Evolutionary conservation across 2,888 invertebrate species (phyloP), one percentile per base, ranked within the genome.

Genomic region (Zygogramma bicolorata): DNA sequence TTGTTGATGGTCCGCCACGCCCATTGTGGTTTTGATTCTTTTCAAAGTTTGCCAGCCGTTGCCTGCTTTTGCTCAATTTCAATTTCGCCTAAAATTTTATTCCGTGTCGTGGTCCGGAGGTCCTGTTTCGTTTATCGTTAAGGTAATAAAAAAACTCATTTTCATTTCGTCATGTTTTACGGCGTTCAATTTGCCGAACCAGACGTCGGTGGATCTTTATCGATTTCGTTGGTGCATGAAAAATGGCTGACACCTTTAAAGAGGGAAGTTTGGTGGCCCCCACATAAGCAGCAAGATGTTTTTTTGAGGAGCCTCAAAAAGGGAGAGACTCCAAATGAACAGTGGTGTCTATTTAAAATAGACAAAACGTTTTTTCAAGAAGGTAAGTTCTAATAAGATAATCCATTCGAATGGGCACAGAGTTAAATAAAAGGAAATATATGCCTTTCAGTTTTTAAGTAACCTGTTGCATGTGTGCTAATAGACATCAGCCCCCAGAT

Each of bases 211-310:
- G 61, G 61, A 34, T 25, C 53, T 53, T 53, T 53, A 53, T 34
- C 38, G 40, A 61, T 61, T 38, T 61, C 61, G 31, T 61, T 61
- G 38, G 61, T 61, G 20, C 61, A 61, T 38, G 61, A 61, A 38
- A 61, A 61, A 38, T 61, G 61, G 61, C 61, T 61, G 31, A 61
- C 61, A n/a, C 61, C 61, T 34, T 20, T 31, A 27, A 61, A 61
- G 38, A 61, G 20, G 38, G 38, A 34, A 38, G 61, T 61, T 31
- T 61, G 61, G 61, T 61, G 61, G 61, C 38, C 61, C 22, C 61
- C 61, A 31, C 18, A 38, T 61, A 61, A 61, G 31, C 34, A 61
- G 20, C 61, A 61, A 22, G 22, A 61, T 38, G 38, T 38, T 20
- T 61, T 61, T 61, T 53, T 34, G 57, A 57, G 18, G 40, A 66